These are phyloP conservation scores for Anoplolepis gracilipes DNA, from an alignment of 1,140 invertebrate species.

Conservation along the genomic window DNA sequence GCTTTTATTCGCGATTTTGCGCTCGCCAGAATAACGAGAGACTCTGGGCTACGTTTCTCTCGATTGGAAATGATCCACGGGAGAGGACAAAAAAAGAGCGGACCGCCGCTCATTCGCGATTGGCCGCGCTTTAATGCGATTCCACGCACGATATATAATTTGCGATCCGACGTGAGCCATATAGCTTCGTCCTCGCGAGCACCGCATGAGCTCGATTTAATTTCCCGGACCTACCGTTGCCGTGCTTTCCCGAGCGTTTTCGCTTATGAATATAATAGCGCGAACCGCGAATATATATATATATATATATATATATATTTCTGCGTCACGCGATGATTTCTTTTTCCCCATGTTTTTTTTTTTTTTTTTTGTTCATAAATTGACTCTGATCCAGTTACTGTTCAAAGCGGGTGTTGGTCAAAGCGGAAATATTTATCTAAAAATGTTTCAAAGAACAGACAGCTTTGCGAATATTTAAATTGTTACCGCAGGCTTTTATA, in stretches of 20 bases:
- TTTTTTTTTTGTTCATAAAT: conserved; percentile 16
- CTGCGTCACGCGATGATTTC: background rate
- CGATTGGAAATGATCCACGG: conserved; percentile 58
- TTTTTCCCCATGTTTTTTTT: background rate
- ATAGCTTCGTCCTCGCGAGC: conserved; percentile 1
- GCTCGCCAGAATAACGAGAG: conserved; percentile 37
- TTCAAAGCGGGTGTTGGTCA: conserved; percentile 6
- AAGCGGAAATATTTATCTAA: conserved; percentile 26
- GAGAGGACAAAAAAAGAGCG: background rate
- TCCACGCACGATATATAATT: conserved; percentile 47
- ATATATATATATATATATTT: no score
- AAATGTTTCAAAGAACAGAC: conserved; percentile 20
- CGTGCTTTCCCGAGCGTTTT: conserved; percentile 41
- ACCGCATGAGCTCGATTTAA: conserved; percentile 30
- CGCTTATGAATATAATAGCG: conserved; percentile 53
- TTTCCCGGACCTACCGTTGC: conserved; percentile 6
- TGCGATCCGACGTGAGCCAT: conserved; percentile 24
- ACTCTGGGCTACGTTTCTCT: conserved; percentile 15
- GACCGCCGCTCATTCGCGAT: conserved; percentile 5
- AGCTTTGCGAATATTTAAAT: conserved; percentile 46
- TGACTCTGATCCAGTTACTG: conserved; percentile 29
- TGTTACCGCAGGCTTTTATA: background rate
- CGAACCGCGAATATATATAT: background rate
- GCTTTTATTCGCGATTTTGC: conserved; percentile 62
- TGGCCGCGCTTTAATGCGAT: conserved; percentile 50